These are phyloP conservation scores for Butastur rufipennis DNA, from an alignment of 2,113 vertebrate genomes.

Conservation along the genomic window DNA sequence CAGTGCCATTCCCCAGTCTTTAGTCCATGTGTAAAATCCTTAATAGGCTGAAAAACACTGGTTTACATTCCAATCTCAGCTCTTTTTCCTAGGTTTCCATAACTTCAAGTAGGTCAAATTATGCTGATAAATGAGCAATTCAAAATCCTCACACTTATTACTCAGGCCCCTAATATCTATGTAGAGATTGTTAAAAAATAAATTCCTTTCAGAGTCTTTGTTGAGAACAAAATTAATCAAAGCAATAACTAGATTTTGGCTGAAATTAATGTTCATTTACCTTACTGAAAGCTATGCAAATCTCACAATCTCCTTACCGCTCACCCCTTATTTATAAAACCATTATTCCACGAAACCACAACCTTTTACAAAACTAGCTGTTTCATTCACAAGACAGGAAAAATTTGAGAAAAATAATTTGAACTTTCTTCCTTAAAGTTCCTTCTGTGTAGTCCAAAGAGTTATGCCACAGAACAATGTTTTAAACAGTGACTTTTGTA, in stretches of 20 bases:
- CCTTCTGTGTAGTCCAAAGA: background rate
- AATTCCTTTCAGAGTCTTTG: background rate
- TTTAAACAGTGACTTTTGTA: background rate
- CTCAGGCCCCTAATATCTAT: background rate
- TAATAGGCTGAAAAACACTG: background rate
- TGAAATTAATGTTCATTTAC: background rate
- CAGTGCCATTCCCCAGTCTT: background rate
- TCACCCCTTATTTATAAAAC: background rate
- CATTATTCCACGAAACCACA: background rate
- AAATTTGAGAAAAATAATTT: background rate
- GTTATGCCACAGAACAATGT: background rate
- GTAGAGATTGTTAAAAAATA: background rate
- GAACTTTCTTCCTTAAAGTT: background rate
- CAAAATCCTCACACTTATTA: background rate
- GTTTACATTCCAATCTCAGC: background rate
- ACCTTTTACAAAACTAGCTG: background rate
- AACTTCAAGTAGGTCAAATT: background rate
- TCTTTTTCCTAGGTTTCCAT: background rate
- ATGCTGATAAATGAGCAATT: background rate
- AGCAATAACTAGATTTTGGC: background rate
- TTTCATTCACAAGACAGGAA: background rate
- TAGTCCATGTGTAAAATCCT: background rate
- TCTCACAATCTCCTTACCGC: background rate
- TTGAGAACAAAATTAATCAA: constrained; percentile 12
- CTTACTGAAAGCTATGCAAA: background rate